phyloP scores from a whole-genome alignment of 2,888 invertebrate genomes.

The Cephalotes varians region DNA sequence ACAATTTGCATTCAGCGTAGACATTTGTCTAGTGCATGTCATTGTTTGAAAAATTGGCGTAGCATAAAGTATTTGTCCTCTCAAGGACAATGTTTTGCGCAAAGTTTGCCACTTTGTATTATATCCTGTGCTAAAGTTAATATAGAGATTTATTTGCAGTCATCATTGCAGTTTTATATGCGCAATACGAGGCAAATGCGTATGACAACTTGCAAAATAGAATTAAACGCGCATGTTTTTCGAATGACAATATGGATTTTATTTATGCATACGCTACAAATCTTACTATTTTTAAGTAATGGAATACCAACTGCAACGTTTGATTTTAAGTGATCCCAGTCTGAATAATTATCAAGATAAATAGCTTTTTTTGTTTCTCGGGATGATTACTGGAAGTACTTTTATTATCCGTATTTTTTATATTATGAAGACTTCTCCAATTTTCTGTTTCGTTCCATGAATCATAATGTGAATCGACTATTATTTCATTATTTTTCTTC shows the following conservation, averaged over 20 bases:
- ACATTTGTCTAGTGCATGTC: background rate
- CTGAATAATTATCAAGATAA: background rate
- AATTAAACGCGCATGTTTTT: background rate
- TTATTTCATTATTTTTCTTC: no score
- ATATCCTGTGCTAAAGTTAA: background rate
- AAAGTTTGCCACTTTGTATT: no score
- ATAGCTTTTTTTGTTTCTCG: background rate
- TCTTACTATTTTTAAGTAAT: background rate
- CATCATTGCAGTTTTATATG: background rate
- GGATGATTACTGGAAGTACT: background rate
- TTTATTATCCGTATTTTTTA: background rate
- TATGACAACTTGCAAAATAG: background rate
- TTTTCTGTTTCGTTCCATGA: no score
- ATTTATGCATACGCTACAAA: background rate
- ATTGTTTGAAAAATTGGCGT: background rate
- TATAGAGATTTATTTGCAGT: background rate
- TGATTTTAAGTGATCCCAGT: background rate
- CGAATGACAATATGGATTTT: background rate
- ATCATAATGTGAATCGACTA: no score
- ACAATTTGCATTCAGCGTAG: background rate
- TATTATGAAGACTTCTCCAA: no score
- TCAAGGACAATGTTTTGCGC: no score
- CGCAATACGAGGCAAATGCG: background rate
- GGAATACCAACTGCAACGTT: background rate
- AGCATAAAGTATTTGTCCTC: background rate